Evolutionary conservation across 2,888 invertebrate species (phyloP), one percentile per base, ranked within the genome.

Genomic region (Omphaloscelis lunosa): DNA sequence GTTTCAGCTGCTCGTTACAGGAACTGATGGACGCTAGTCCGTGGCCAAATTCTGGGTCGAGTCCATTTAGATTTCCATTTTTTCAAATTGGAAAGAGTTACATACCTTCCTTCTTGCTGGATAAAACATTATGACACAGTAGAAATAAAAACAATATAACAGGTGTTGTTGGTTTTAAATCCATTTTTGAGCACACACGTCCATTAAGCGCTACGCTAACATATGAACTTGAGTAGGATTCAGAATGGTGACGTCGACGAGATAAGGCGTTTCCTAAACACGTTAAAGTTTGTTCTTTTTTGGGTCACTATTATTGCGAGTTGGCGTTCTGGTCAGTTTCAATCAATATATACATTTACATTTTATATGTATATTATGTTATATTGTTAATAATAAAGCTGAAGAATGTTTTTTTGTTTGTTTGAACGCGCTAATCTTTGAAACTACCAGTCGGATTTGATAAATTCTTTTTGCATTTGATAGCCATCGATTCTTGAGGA

Each of bases 101-200:
- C 62, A 29, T 76, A 76, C 76, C 76, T n/a, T 68, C 79, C 0
- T 4, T 1, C 7, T n/a, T 15, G 1, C 5, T 12, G 0, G 48
- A 29, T 23, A 68, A 29, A 8, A 51, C 69, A 59, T 29, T 41
- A 15, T 41, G n/a, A 11, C n/a, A 79, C 39, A 2, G 39, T 0
- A 77, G 48, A 51, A 59, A 2, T 29, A 79, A 15, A 51, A 59
- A 51, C 5, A 68, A n/a, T 29, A 68, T 3, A 20, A 68, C 39
- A 20, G 68, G n/a, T n/a, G n/a, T 17, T 41, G 39, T 20, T n/a
- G 27, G 2, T 15, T 59, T 73, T 2, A 73, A 51, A 79, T 59
- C n/a, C 76, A 77, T 77, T 20, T 48, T 76, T 9, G 6, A 4
- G 6, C 67, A 23, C 45, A 41, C n/a, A 59, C 76, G 76, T 79